A percentile compares a stretch with the other conserved stretches of the same genome.
Conservation (phyloP, 1,140 invertebrate genomes). For the Scaptomyza montana region DNA sequence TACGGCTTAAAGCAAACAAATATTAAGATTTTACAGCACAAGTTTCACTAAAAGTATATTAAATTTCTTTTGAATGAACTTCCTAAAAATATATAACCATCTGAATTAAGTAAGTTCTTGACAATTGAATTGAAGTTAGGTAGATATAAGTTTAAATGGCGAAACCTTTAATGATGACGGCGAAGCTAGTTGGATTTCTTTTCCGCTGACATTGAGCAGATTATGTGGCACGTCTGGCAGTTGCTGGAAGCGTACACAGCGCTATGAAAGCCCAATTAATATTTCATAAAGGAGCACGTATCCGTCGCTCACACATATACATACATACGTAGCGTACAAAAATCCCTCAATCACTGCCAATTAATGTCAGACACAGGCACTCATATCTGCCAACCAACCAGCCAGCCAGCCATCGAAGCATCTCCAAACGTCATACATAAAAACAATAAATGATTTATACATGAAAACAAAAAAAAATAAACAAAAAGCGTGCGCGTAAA, state of each 20-base stretch:
- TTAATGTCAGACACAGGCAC: conserved; percentile 81
- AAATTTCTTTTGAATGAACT: too few species aligned
- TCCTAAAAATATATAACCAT: background rate
- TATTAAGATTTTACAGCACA: too few species aligned
- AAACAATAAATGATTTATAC: conserved; percentile 82
- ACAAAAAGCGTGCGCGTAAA: conserved; percentile 71
- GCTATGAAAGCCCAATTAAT: conserved; percentile 79
- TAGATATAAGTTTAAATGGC: background rate
- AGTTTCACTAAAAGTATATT: too few species aligned
- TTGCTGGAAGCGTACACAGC: conserved; percentile 26
- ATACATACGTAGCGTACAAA: conserved; percentile 54
- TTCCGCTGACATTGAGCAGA: conserved; percentile 65
- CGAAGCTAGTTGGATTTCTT: conserved; percentile 38
- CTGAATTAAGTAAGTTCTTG: background rate
- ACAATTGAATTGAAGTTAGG: background rate
- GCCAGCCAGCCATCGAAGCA: conserved; percentile 41
- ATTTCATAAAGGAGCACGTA: conserved; percentile 81
- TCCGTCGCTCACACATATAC: conserved; percentile 44
- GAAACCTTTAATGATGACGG: conserved; percentile 45
- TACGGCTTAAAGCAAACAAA: too few species aligned
- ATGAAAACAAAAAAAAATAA: conserved; percentile 79
- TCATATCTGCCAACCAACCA: conserved; percentile 75
- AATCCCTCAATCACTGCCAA: conserved; percentile 82
- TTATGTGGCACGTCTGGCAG: conserved; percentile 68
- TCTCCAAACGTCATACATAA: conserved; percentile 73